Evolutionary conservation across 2,888 invertebrate species (phyloP).

Genomic region (Drosophila merina): DNA sequence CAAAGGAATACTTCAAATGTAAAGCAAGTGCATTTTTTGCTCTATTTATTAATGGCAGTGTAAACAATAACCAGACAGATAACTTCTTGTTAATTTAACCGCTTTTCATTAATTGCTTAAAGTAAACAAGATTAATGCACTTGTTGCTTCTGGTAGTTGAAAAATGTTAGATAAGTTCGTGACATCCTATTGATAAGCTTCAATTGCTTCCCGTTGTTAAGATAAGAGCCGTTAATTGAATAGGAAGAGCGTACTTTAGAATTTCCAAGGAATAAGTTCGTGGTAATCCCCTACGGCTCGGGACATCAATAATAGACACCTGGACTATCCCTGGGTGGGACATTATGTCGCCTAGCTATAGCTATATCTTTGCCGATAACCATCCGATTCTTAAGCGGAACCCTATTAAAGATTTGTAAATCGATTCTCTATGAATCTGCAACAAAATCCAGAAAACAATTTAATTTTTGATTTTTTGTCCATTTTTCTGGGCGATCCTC

Average conservation of each 20-base stretch:
- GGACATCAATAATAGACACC: no score
- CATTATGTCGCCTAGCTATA: no score
- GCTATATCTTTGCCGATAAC: no score
- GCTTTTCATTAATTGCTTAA: not conserved
- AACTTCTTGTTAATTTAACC: constrained; percentile 4
- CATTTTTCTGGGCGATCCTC: no score
- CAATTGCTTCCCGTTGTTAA: constrained; percentile 10
- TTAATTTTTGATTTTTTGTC: no score
- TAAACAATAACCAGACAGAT: not conserved
- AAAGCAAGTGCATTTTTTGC: not conserved
- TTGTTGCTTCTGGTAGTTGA: constrained; percentile 1
- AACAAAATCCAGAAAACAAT: no score
- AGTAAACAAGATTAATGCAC: not conserved
- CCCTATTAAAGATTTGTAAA: no score
- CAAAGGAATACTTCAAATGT: no score
- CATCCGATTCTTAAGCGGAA: no score
- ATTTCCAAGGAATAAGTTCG: not conserved
- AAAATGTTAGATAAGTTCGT: constrained; percentile 7
- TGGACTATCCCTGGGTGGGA: no score
- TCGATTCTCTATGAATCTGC: no score
- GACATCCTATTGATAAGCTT: constrained; percentile 10
- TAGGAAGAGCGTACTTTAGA: not conserved
- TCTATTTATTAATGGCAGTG: not conserved
- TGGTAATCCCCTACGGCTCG: no score
- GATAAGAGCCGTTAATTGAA: not conserved